Percentiles rank a stretch among this genome's conserved stretches.
Evolutionary conservation across 2,113 vertebrate genomes (phyloP).

Genomic region (Xiphophorus couchianus): DNA sequence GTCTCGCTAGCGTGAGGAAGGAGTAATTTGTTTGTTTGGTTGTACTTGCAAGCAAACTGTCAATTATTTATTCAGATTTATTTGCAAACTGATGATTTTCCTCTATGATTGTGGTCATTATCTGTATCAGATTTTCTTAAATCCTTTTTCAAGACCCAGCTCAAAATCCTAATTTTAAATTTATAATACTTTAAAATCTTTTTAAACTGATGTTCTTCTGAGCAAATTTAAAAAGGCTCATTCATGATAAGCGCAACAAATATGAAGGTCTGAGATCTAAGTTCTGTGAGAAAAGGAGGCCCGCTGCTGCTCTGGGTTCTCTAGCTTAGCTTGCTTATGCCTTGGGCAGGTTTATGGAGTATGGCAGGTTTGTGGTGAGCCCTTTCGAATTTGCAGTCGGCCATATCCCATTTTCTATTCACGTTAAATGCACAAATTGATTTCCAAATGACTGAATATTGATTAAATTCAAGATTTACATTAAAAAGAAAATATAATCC

Average conservation of each 20-base stretch:
- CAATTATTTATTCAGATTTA: neutral
- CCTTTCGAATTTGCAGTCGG: too few relatives aligned
- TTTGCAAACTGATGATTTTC: neutral
- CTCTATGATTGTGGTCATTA: neutral
- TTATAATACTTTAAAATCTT: too few relatives aligned
- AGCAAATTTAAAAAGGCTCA: too few relatives aligned
- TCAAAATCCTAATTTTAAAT: neutral
- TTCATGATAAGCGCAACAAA: too few relatives aligned
- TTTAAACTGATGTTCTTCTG: too few relatives aligned
- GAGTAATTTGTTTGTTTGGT: neutral
- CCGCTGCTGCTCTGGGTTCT: neutral
- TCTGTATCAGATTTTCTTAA: neutral
- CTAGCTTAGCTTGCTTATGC: neutral
- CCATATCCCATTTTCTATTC: too few relatives aligned
- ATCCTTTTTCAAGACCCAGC: neutral
- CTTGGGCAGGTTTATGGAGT: neutral
- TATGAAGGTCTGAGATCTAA: too few relatives aligned
- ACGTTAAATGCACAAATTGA: too few relatives aligned
- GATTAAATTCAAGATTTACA: too few relatives aligned
- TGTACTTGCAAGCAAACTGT: neutral
- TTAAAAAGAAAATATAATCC: too few relatives aligned
- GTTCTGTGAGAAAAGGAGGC: neutral
- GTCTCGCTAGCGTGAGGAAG: neutral
- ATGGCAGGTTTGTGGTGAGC: too few relatives aligned
- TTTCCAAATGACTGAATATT: too few relatives aligned